A percentile compares a stretch with the other conserved stretches of the same genome.
Evolutionary conservation across 2,888 invertebrate species (phyloP).

Genomic region (Coremacera marginata): DNA sequence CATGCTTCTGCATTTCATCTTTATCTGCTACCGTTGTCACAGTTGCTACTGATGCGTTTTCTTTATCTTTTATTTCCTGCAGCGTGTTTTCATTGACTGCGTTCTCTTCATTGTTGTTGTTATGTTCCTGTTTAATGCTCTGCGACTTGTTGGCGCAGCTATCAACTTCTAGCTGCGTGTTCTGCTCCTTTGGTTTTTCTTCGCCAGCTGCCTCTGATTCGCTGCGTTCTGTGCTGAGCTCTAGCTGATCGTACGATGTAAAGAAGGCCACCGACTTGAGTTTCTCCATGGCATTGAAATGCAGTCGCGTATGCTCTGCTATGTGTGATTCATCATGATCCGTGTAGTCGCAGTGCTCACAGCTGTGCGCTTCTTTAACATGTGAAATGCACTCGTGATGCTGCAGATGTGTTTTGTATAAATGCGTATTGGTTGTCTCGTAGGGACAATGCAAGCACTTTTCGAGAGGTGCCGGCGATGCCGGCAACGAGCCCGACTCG

Average conservation of each 20-base stretch:
- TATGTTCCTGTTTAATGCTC: conserved; percentile 55
- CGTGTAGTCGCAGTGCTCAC: conserved; percentile 86
- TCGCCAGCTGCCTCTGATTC: not conserved
- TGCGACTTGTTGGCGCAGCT: conserved; percentile 14
- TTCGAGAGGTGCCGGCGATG: conserved; percentile 52
- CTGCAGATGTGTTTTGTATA: conserved; percentile 81
- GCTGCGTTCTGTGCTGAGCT: conserved; percentile 60
- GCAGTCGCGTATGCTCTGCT: conserved; percentile 83
- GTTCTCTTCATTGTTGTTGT: conserved; percentile 62
- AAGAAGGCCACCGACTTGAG: conserved; percentile 66
- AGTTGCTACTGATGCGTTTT: not conserved
- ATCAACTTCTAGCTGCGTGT: conserved; percentile 7
- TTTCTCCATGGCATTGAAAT: conserved; percentile 72
- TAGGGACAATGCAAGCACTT: conserved; percentile 85
- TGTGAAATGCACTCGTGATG: conserved; percentile 78
- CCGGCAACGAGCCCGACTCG: conserved; percentile 51
- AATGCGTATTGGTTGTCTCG: conserved; percentile 79
- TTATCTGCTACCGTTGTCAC: not conserved
- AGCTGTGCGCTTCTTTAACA: conserved; percentile 73
- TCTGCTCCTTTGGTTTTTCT: not conserved
- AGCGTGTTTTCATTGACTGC: conserved; percentile 59
- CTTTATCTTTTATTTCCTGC: conserved; percentile 39
- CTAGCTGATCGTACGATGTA: conserved; percentile 65
- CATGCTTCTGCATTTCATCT: not conserved
- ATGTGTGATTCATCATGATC: conserved; percentile 81